phyloP scores from a whole-genome alignment of 2,888 invertebrate genomes.

The Onchidella celtica region DNA sequence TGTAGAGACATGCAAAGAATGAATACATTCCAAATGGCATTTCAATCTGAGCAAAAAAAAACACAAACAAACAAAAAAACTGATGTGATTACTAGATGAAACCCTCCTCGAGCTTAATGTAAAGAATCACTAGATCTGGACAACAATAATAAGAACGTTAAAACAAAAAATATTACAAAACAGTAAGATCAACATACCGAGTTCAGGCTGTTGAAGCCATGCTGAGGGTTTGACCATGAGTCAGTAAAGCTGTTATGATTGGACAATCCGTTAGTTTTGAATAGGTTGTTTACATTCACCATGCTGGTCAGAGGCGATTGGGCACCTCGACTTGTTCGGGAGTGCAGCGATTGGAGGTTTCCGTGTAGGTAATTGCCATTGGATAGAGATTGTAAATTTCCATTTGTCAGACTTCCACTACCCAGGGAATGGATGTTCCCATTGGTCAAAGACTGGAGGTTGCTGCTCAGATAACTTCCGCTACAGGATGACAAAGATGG shows the following conservation, averaged over 20 bases:
- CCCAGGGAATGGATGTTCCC: slow-evolving; percentile 24
- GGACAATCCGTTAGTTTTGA: slow-evolving; percentile 40
- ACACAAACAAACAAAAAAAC: too few species aligned
- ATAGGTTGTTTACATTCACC: slow-evolving; percentile 48
- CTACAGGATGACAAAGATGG: slow-evolving; percentile 27
- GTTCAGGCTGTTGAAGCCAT: slow-evolving; percentile 32
- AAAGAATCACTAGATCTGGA: too few species aligned
- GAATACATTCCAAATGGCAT: too few species aligned
- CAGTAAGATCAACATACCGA: too few species aligned
- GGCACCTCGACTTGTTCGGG: background rate
- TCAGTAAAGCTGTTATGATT: slow-evolving; percentile 37
- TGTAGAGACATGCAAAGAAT: too few species aligned
- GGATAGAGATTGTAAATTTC: slow-evolving; percentile 9
- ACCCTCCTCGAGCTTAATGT: too few species aligned
- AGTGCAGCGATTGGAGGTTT: slow-evolving; percentile 20
- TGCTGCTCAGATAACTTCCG: background rate
- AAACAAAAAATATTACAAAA: too few species aligned
- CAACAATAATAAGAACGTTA: too few species aligned
- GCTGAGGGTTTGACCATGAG: slow-evolving; percentile 35
- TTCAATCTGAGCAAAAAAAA: too few species aligned
- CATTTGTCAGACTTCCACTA: slow-evolving; percentile 38
- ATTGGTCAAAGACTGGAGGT: slow-evolving; percentile 31
- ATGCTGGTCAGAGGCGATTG: slow-evolving; percentile 34
- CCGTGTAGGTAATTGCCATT: slow-evolving; percentile 15
- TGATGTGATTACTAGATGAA: too few species aligned